These are phyloP conservation scores for Leptopilina drosophilae DNA, from an alignment of 2,888 invertebrate genomes.

Conservation along the genomic window DNA sequence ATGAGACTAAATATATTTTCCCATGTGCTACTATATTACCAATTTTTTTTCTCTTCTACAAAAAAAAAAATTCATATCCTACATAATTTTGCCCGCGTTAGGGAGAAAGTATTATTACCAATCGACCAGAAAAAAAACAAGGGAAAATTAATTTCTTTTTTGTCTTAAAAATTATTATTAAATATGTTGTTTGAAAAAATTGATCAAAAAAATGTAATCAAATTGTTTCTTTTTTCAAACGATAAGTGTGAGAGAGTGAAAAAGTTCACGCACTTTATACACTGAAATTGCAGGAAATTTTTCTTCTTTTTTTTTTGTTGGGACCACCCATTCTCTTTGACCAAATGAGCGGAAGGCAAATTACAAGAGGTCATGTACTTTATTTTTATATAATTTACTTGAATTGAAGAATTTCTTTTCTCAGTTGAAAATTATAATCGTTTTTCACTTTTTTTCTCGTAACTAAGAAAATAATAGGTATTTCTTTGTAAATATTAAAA, in stretches of 20 bases:
- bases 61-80: not conserved
- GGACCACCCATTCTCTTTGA: not conserved
- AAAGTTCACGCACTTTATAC: conserved; percentile 4
- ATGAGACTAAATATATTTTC: conserved; percentile 1
- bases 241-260: not conserved
- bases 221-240: not conserved
- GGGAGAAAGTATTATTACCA: conserved; percentile 1
- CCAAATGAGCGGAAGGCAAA: conserved; percentile 1
- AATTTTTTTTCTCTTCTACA: too few relatives aligned
- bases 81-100: too few relatives aligned
- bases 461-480: not conserved
- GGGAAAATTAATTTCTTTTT: not conserved
- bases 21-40: not conserved
- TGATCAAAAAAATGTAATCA: not conserved
- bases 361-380: not conserved
- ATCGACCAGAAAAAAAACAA: not conserved
- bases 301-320: too few relatives aligned
- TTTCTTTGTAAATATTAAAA: too few relatives aligned
- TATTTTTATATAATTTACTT: conserved; percentile 10
- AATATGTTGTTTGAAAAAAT: too few relatives aligned
- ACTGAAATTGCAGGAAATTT: too few relatives aligned
- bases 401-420: not conserved
- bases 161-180: not conserved
- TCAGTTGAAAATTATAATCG: not conserved
- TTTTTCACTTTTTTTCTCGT: not conserved